Conservation (phyloP, 1,140 invertebrate genomes). For the Drosophila kohkoa region DNA sequence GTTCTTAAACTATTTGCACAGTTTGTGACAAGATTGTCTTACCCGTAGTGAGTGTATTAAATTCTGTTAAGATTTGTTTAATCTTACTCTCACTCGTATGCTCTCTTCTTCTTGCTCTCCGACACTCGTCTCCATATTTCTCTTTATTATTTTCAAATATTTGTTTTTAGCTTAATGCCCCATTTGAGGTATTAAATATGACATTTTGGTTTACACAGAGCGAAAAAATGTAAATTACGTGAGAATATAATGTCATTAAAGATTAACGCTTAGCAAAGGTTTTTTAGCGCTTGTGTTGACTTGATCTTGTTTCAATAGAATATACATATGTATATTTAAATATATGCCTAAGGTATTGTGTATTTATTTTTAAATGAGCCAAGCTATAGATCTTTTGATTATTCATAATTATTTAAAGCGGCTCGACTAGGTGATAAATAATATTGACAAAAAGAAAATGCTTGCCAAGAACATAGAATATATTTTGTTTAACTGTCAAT, state of each 20-base stretch:
- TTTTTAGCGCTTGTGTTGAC: not conserved
- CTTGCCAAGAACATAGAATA: too few relatives aligned
- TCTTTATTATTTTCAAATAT: conserved; percentile 40
- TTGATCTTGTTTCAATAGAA: not conserved
- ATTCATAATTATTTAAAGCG: too few relatives aligned
- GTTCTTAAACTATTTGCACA: not conserved
- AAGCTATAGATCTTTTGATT: too few relatives aligned
- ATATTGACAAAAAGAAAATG: too few relatives aligned
- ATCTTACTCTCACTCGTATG: not conserved
- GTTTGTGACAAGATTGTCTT: not conserved
- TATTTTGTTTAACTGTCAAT: too few relatives aligned
- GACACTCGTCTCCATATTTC: not conserved
- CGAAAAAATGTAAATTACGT: conserved; percentile 13
- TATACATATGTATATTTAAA: not conserved
- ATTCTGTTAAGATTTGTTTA: not conserved
- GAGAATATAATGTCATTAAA: conserved; percentile 13
- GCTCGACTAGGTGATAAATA: too few relatives aligned
- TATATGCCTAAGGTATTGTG: not conserved
- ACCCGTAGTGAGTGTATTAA: not conserved
- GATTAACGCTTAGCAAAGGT: conserved; percentile 31
- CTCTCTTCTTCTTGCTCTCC: not conserved
- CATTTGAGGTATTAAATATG: conserved; percentile 6
- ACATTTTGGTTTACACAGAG: conserved; percentile 28
- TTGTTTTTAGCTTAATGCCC: conserved; percentile 20
- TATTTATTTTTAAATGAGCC: not conserved